These are phyloP conservation scores for Calonectris borealis DNA, from an alignment of 2,113 vertebrate species.

Conservation along the genomic window DNA sequence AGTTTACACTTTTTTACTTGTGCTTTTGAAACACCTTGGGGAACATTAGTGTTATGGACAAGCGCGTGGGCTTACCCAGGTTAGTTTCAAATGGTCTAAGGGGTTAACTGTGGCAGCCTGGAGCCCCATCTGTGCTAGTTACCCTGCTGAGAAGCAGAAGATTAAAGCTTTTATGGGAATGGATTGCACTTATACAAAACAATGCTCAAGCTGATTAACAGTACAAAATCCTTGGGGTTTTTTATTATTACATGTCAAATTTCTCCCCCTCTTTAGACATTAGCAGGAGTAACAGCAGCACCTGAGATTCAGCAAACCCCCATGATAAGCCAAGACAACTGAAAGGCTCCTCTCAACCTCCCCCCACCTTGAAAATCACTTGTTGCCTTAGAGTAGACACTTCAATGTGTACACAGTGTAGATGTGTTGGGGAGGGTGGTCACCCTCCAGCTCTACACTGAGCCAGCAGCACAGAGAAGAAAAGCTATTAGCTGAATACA, in stretches of 20 bases:
- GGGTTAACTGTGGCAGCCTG: background rate
- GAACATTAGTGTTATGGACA: background rate
- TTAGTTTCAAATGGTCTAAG: background rate
- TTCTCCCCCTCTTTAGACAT: background rate
- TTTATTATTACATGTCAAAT: background rate
- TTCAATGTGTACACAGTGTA: background rate
- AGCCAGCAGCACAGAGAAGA: background rate
- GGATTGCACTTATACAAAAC: background rate
- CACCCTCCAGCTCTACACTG: background rate
- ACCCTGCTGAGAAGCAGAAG: background rate
- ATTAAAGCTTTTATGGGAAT: background rate
- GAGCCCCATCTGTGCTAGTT: background rate
- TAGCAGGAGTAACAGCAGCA: background rate
- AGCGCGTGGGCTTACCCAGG: fast-evolving
- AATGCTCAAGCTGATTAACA: background rate
- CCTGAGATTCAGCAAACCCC: background rate
- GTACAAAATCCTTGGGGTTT: background rate
- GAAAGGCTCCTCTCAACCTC: background rate
- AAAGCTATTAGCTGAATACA: background rate
- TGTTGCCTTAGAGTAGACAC: background rate
- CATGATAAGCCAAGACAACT: background rate
- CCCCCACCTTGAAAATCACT: background rate
- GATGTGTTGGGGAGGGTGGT: background rate
- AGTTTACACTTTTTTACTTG: background rate
- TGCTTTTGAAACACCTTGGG: background rate